Percentiles rank a stretch among this genome's conserved stretches.
These are phyloP conservation scores for Diploscapter pachys DNA, from an alignment of 1,140 invertebrate genomes.

Conservation along the genomic window DNA sequence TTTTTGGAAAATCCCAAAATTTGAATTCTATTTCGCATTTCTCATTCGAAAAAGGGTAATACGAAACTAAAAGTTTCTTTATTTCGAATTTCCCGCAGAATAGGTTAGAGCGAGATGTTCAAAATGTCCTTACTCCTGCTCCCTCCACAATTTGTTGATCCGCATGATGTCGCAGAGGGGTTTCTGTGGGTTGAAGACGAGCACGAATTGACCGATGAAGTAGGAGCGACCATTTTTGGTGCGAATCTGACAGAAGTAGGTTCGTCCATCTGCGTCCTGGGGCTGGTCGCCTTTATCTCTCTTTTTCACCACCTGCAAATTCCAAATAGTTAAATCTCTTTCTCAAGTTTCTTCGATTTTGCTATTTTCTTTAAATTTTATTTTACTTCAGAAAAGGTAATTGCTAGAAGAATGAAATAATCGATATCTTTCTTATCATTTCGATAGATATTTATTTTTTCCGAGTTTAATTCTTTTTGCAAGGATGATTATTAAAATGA, in stretches of 20 bases:
- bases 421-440: too few relatives aligned
- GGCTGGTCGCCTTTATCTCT: neutral
- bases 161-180: slow-evolving; percentile 70
- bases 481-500: too few relatives aligned
- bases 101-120: neutral
- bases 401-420: too few relatives aligned
- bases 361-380: too few relatives aligned
- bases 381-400: too few relatives aligned
- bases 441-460: too few relatives aligned
- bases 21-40: slow-evolving; percentile 1
- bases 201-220: slow-evolving; percentile 44
- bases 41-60: slow-evolving; percentile 3
- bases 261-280: slow-evolving; percentile 31
- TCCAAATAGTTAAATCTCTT: too few relatives aligned
- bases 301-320: slow-evolving; percentile 3
- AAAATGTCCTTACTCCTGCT: slow-evolving; percentile 64
- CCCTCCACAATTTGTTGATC: slow-evolving; percentile 88
- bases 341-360: too few relatives aligned
- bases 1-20: neutral
- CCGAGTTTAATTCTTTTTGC: too few relatives aligned
- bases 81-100: neutral
- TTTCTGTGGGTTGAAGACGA: slow-evolving; percentile 48
- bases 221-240: slow-evolving; percentile 37
- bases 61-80: neutral
- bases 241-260: slow-evolving; percentile 55